These are phyloP conservation scores for Philereme transversata DNA, from an alignment of 2,888 invertebrate genomes.

Conservation along the genomic window DNA sequence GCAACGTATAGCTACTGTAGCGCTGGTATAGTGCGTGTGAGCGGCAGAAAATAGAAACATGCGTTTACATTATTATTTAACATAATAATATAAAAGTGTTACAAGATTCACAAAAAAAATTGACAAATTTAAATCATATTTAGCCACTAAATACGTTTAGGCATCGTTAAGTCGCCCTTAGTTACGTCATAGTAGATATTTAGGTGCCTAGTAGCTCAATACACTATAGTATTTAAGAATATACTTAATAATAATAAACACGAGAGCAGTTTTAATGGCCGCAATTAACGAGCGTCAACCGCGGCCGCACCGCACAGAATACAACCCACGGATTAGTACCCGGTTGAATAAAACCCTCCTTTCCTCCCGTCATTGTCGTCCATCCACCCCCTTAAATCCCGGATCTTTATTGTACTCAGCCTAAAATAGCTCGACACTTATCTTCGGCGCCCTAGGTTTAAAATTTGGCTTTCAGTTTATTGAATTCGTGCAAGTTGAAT, in stretches of 20 bases:
- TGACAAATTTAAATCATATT: too few species aligned
- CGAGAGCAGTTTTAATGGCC: constrained; percentile 13
- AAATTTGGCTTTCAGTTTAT: neutral
- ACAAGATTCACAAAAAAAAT: too few species aligned
- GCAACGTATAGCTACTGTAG: too few species aligned
- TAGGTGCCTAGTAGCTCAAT: neutral
- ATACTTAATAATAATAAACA: neutral
- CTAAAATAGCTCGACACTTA: constrained; percentile 8
- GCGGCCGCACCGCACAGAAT: constrained; percentile 30
- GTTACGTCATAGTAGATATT: too few species aligned
- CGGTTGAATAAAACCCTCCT: constrained; percentile 48
- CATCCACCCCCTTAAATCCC: constrained; percentile 33
- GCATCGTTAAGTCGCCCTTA: too few species aligned
- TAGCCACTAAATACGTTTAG: too few species aligned
- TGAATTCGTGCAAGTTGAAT: too few species aligned
- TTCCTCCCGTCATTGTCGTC: constrained; percentile 39
- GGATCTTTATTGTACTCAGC: constrained; percentile 34
- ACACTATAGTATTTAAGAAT: neutral
- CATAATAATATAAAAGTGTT: too few species aligned
- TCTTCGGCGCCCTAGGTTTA: neutral
- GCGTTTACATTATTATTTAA: too few species aligned
- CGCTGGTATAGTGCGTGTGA: too few species aligned
- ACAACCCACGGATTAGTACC: constrained; percentile 45
- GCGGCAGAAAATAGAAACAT: too few species aligned
- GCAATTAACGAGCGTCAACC: constrained; percentile 26